Percentiles rank a stretch among this genome's conserved stretches.
phyloP scores from a whole-genome alignment of 1,140 invertebrate species.

The Condylostylus longicornis region DNA sequence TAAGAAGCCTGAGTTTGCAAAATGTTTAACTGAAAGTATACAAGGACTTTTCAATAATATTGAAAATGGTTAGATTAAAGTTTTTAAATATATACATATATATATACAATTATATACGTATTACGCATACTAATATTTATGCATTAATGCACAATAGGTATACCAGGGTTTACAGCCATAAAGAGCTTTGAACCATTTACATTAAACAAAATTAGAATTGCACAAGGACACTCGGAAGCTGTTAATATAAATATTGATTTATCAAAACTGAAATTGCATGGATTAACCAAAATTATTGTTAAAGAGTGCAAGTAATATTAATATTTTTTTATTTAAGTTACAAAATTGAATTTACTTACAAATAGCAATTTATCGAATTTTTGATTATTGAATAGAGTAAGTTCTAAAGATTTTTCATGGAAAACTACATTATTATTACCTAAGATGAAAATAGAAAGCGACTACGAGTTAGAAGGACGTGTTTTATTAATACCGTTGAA shows the following conservation, averaged over 20 bases:
- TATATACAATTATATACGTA: background rate
- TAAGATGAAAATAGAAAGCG: constrained; percentile 48
- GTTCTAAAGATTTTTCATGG: constrained; percentile 46
- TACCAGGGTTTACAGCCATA: constrained; percentile 32
- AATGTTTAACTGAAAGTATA: constrained; percentile 45
- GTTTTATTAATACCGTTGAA: constrained; percentile 53
- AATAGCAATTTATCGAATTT: background rate
- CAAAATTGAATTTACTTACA: background rate
- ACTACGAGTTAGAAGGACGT: constrained; percentile 50
- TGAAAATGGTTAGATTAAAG: constrained; percentile 27
- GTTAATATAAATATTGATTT: constrained; percentile 51
- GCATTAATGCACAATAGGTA: constrained; percentile 12
- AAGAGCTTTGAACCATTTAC: constrained; percentile 47
- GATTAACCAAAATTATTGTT: constrained; percentile 46
- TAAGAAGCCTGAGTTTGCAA: too few relatives aligned
- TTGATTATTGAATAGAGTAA: constrained; percentile 38
- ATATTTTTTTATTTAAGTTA: background rate
- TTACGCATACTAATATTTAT: constrained; percentile 2
- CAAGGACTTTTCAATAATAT: constrained; percentile 45
- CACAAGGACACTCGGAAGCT: constrained; percentile 46
- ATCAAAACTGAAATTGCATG: constrained; percentile 44
- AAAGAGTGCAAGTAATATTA: constrained; percentile 40
- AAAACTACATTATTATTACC: constrained; percentile 45
- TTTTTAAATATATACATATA: background rate
- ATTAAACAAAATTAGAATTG: constrained; percentile 44